Base-by-base conservation (phyloP, 2,888 invertebrate species). In the Eupeodes luniger region DNA sequence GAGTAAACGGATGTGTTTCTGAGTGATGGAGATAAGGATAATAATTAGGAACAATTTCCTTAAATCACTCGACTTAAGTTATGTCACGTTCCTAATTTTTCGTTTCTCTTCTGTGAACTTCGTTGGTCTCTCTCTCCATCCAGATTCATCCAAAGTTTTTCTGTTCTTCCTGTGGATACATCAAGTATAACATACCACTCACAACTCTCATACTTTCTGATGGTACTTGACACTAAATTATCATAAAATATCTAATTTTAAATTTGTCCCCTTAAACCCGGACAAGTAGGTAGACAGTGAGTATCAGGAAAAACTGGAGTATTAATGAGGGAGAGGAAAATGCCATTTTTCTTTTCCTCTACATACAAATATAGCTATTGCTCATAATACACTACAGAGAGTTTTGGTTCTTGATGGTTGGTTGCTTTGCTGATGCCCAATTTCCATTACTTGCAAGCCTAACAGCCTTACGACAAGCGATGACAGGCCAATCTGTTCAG, bases 171-270 rank as follows among this genome's bases (percentile, higher is more conserved):
- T 55, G 53, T 49, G 59, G 27, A 3, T 27, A 27, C 27, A 27
- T 27, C 1, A 27, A 27, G 27, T 49, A 19, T 14, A 40, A 64
- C 16, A 44, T 16, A 76, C 49, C 49, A 44, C 69, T 70, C 36
- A 27, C 9, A 44, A 40, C 40, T 4, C 40, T 40, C 40, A 27
- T 9, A 40, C 40, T 5, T 40, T 9, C 4, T n/a, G 47, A 44
- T 40, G 53, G 57, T 79, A 76, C 70, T 83, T 67, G 77, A 72
- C 59, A 78, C 72, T 88, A 67, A 81, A 88, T 88, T 84, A 88
- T 88, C 76, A 88, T 88, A 84, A 88, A 88, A 84, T 88, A 70
- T 88, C 80, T 76, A 83, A 88, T 88, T 88, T 88, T 72, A 81
- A 88, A 88, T 88, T 87, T 88, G 83, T 81, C 84, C 67, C 59